Conservation (phyloP, 2,113 vertebrate genomes). For the Saccopteryx bilineata region DNA sequence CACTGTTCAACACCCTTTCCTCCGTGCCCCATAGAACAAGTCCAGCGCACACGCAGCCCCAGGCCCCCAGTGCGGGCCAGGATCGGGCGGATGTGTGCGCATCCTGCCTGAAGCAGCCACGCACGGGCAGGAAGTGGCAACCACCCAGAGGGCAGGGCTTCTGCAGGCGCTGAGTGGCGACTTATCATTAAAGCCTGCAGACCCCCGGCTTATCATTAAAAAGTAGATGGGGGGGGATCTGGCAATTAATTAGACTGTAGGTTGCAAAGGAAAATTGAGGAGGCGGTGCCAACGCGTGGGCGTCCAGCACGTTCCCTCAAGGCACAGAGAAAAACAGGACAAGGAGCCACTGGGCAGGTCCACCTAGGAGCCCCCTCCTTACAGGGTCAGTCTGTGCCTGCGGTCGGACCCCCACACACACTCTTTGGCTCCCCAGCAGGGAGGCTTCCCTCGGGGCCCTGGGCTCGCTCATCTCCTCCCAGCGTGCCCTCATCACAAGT, state of each 20-base stretch:
- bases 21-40: neutral
- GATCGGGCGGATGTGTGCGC: neutral
- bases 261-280: constrained; percentile 61
- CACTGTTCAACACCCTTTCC: neutral
- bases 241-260: neutral
- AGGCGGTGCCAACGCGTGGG: neutral
- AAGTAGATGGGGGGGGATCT: neutral
- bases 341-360: neutral
- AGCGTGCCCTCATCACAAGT: constrained; percentile 30
- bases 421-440: neutral
- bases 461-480: neutral
- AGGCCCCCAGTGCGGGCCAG: too few relatives aligned
- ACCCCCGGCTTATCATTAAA: neutral
- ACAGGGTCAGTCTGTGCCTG: too few relatives aligned
- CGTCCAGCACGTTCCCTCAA: neutral
- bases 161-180: fast-evolving
- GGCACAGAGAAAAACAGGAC: neutral
- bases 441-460: neutral
- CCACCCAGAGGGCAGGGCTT: neutral
- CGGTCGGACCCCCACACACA: neutral
- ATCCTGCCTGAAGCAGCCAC: constrained; percentile 53
- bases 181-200: neutral
- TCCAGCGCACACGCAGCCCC: neutral
- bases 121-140: neutral
- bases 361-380: neutral